phyloP scores from a whole-genome alignment of 2,888 invertebrate species.

The Calephelis perditalis region DNA sequence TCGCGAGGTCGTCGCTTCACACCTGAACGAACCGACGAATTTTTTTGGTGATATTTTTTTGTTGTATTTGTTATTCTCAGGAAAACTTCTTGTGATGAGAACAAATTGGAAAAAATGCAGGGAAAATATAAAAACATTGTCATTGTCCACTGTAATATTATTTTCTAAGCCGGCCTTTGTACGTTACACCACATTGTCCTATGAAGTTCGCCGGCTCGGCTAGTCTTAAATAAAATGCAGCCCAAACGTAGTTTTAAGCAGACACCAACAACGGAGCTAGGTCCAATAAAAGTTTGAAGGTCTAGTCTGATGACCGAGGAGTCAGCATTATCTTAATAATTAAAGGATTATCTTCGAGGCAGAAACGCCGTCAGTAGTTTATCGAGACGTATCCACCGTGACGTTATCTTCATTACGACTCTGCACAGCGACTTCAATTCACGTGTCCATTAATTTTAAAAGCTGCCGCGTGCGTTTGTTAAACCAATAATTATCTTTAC shows the following conservation, averaged over 20 bases:
- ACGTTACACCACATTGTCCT: too few relatives aligned
- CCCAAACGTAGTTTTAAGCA: conserved; percentile 15
- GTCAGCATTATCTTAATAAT: conserved; percentile 59
- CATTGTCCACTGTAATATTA: too few relatives aligned
- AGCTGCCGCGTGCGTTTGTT: conserved; percentile 57
- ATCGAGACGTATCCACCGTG: conserved; percentile 56
- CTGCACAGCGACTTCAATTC: conserved; percentile 63
- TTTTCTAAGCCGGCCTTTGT: too few relatives aligned
- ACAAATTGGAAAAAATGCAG: too few relatives aligned
- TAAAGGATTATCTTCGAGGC: conserved; percentile 61
- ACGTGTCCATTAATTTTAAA: conserved; percentile 70
- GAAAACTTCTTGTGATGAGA: too few relatives aligned
- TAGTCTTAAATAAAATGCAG: too few relatives aligned
- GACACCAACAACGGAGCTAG: not conserved
- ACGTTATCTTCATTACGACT: conserved; percentile 72
- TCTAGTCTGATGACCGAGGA: conserved; percentile 10
- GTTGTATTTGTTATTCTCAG: too few relatives aligned
- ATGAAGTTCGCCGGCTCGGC: too few relatives aligned
- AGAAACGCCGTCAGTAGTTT: conserved; percentile 67
- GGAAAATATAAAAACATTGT: too few relatives aligned
- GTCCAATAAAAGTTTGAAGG: conserved; percentile 1
- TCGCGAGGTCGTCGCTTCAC: too few relatives aligned
- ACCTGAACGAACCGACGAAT: too few relatives aligned
- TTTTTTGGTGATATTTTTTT: too few relatives aligned
- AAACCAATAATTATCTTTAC: conserved; percentile 63